A percentile compares a stretch with the other conserved stretches of the same genome.
Evolutionary conservation across 2,888 invertebrate genomes (phyloP).

Genomic region (Miltochrista miniata): DNA sequence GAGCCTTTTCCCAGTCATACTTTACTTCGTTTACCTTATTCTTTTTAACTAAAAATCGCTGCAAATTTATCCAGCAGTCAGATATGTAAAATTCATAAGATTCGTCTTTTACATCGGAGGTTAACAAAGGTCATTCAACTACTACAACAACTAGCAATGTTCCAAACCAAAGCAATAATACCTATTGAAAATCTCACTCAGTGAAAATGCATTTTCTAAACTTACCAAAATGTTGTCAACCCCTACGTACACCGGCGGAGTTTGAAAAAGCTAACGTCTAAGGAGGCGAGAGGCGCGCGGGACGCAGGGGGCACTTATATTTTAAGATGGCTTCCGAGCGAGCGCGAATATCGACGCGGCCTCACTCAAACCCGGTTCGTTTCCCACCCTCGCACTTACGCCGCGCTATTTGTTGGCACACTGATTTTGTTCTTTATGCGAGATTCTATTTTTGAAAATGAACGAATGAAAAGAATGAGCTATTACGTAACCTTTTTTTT

Average conservation of each 20-base stretch:
- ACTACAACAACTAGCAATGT: no score
- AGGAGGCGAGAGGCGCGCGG: slow-evolving; percentile 60
- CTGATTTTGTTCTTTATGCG: slow-evolving; percentile 44
- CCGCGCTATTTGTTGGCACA: slow-evolving; percentile 54
- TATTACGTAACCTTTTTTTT: background rate
- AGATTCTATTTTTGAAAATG: background rate
- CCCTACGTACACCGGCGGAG: slow-evolving; percentile 53
- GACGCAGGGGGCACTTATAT: slow-evolving; percentile 66
- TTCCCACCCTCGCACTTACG: slow-evolving; percentile 45
- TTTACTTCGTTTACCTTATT: no score
- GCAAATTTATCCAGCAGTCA: no score
- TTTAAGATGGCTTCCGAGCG: slow-evolving; percentile 82
- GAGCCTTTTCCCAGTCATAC: no score
- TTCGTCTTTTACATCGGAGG: no score
- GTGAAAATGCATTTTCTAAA: background rate
- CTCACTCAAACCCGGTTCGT: slow-evolving; percentile 47
- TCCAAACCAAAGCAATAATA: no score
- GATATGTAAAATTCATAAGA: no score
- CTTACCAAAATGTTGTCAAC: slow-evolving; percentile 57
- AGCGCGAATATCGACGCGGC: slow-evolving; percentile 77
- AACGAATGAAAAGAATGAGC: no score
- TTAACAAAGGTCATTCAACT: no score
- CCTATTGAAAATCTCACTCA: no score
- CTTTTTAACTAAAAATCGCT: no score
- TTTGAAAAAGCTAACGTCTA: slow-evolving; percentile 78